Conservation (phyloP, 2,113 vertebrate genomes). For the Leptocoma aspasia region DNA sequence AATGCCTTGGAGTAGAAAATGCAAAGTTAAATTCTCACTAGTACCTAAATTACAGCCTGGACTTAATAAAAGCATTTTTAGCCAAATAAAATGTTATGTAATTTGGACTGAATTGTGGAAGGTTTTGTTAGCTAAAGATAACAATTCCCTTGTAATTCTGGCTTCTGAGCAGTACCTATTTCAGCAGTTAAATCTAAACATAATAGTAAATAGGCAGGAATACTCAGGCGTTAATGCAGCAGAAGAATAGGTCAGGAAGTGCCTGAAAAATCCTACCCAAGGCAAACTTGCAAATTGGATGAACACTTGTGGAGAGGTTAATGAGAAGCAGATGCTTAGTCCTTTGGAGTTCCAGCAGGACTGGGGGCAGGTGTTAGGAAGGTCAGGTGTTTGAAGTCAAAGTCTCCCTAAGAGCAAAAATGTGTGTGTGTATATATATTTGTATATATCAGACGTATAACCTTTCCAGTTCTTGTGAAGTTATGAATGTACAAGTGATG, state of each 20-base stretch:
- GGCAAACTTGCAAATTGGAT: background rate
- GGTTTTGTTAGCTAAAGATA: background rate
- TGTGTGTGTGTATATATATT: too few species aligned
- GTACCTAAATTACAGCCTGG: background rate
- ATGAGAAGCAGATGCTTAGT: background rate
- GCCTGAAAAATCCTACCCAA: background rate
- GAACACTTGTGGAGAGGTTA: background rate
- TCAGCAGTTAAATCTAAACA: background rate
- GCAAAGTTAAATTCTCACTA: background rate
- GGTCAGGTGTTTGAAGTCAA: background rate
- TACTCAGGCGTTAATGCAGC: background rate
- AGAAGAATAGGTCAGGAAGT: background rate
- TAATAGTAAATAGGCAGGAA: background rate
- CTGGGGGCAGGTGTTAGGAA: background rate
- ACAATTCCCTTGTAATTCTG: background rate
- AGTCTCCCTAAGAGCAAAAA: background rate
- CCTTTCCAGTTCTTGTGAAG: background rate
- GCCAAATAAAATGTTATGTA: background rate
- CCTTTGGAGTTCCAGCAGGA: background rate
- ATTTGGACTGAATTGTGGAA: background rate
- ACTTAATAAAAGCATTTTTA: background rate
- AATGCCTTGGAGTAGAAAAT: background rate
- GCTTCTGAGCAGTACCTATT: background rate
- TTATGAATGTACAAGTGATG: rapidly evolving
- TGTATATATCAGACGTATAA: background rate